phyloP scores from a whole-genome alignment of 2,113 vertebrate genomes.

The Podilymbus podiceps region DNA sequence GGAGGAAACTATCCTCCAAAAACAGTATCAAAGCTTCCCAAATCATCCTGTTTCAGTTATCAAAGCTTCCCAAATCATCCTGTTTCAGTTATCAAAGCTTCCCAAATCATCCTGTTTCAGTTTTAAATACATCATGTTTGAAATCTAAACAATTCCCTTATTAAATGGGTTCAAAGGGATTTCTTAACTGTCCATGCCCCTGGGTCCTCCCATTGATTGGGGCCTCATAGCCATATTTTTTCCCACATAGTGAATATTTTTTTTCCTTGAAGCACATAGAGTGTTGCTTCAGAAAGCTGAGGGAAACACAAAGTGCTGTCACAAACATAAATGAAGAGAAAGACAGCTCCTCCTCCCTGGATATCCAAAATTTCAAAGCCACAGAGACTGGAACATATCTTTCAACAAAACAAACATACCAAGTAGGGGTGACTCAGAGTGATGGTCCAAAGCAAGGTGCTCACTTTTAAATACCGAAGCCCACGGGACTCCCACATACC shows the following conservation, averaged over 20 bases:
- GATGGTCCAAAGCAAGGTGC: neutral
- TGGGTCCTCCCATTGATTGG: neutral
- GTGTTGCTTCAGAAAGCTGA: neutral
- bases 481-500: neutral
- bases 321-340: neutral
- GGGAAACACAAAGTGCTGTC: neutral
- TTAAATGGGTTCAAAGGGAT: neutral
- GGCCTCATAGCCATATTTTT: neutral
- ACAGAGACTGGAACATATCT: neutral
- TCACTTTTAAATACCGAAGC: neutral
- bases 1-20: neutral
- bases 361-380: neutral
- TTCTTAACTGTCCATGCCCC: neutral
- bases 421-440: neutral
- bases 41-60: neutral
- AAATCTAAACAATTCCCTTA: neutral
- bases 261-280: neutral
- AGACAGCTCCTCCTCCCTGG: neutral
- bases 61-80: neutral
- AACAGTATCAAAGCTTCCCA: neutral
- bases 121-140: neutral
- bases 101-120: neutral
- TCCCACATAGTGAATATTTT: neutral
- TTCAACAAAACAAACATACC: neutral
- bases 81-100: neutral